Conservation (phyloP, 2,113 vertebrate genomes). For the Sinocyclocheilus rhinocerous region DNA sequence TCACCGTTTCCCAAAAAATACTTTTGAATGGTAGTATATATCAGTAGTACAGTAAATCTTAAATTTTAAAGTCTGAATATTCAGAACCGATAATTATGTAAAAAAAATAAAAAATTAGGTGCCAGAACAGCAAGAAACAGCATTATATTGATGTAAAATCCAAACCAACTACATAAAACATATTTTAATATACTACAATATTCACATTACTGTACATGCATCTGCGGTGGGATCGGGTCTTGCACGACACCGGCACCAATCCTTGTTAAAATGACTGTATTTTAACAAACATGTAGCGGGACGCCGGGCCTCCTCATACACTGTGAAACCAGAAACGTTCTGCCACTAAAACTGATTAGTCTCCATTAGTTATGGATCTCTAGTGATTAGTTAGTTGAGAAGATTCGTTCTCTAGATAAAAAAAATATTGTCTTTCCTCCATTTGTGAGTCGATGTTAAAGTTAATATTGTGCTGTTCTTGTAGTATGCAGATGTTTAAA, state of each 20-base stretch:
- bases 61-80: no score
- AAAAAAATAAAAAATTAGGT: no score
- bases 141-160: no score
- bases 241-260: background rate
- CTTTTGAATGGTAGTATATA: background rate
- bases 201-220: no score
- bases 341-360: conserved; percentile 24
- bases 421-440: conserved; percentile 24
- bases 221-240: background rate
- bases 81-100: no score
- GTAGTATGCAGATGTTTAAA: conserved; percentile 31
- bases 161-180: no score
- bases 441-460: conserved; percentile 56
- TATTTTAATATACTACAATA: no score
- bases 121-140: no score
- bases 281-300: background rate
- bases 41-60: background rate
- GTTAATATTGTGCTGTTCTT: conserved; percentile 58
- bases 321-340: conserved; percentile 46
- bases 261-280: background rate
- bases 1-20: no score
- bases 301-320: conserved; percentile 32
- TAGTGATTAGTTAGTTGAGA: conserved; percentile 43
- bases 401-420: conserved; percentile 24
- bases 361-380: conserved; percentile 33